Conservation (phyloP, 2,888 invertebrate species). For the Amblyjoppa fuscipennis region DNA sequence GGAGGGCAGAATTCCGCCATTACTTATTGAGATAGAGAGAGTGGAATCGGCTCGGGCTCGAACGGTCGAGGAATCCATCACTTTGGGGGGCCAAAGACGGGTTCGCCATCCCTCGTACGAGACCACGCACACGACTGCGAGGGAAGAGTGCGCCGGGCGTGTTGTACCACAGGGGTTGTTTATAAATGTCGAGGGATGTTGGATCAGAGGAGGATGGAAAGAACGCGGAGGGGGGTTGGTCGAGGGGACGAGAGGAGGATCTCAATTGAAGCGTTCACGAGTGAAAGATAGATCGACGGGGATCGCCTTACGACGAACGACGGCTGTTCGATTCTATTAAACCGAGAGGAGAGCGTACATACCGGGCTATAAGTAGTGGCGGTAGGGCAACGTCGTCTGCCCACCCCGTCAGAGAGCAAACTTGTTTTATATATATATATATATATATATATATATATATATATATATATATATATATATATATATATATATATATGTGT, state of each 20-base stretch:
- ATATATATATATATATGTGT: no score
- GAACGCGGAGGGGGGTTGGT: constrained; percentile 26
- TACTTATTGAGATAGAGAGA: constrained; percentile 69
- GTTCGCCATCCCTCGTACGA: constrained; percentile 60
- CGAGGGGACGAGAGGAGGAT: constrained; percentile 66
- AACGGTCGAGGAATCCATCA: constrained; percentile 72
- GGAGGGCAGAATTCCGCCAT: constrained; percentile 65
- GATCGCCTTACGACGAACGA: constrained; percentile 80
- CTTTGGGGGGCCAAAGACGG: constrained; percentile 66
- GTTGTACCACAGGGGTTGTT: constrained; percentile 72
- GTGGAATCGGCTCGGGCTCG: constrained; percentile 44
- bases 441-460: no score
- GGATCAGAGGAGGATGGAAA: constrained; percentile 71
- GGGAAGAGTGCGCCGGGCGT: constrained; percentile 66
- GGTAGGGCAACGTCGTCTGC: constrained; percentile 38
- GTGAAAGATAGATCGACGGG: constrained; percentile 83
- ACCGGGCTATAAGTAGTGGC: constrained; percentile 18
- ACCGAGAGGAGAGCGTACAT: constrained; percentile 70
- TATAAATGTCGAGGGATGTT: constrained; percentile 76
- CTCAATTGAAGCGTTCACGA: constrained; percentile 81
- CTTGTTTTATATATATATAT: neutral
- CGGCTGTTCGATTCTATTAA: constrained; percentile 84
- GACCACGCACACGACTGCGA: neutral
- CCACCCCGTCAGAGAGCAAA: constrained; percentile 42
- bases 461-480: no score